Evolutionary conservation across 2,113 vertebrate genomes (phyloP), one percentile per base, ranked within the genome.

Genomic region (Kryptolebias marmoratus): DNA sequence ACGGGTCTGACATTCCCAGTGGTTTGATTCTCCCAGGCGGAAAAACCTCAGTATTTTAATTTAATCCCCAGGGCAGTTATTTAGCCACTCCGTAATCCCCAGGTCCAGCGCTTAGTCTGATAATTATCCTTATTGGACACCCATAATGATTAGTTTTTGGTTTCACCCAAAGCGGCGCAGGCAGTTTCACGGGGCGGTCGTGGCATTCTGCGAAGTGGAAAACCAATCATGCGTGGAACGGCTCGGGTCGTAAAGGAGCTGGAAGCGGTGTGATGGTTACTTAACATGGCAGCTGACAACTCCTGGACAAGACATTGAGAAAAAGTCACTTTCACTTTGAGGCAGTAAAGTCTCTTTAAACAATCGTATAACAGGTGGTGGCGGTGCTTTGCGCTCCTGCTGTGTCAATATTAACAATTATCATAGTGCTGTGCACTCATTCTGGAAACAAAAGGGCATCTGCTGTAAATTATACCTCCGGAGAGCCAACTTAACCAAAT

Each of bases 111-210:
- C 73, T 86, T 80, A 88, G 78, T 76, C 88, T 91, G 88, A 91
- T 90, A 88, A 92, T 92, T 85, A 92, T 90, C 76, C 90, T 92
- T 88, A 90, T 84, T 87, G 84, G 80, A 92, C 90, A 91, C 87
- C 82, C 86, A 75, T 91, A 91, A 93, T 91, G 87, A 93, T 86
- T 77, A 80, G 88, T 82, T 88, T 90, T 90, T 85, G 84, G 86
- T 90, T 92, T 91, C 85, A 85, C 68, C 84, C 67, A 84, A 81
- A 87, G 82, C 77, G 75, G 81, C 30, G 49, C 73, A 83, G 83
- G 85, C 90, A 82, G 84, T 83, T 91, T 87, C 75, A 81, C 62
- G 14, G 83, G 83, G 85, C 82, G 28, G 81, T 76, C 42, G 56
- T 64, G 42, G 80, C 55, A 27, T 65, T 88, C 75, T 80, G 73